phyloP scores from a whole-genome alignment of 2,797 vertebrate species.

The Leptoclinus maculatus region DNA sequence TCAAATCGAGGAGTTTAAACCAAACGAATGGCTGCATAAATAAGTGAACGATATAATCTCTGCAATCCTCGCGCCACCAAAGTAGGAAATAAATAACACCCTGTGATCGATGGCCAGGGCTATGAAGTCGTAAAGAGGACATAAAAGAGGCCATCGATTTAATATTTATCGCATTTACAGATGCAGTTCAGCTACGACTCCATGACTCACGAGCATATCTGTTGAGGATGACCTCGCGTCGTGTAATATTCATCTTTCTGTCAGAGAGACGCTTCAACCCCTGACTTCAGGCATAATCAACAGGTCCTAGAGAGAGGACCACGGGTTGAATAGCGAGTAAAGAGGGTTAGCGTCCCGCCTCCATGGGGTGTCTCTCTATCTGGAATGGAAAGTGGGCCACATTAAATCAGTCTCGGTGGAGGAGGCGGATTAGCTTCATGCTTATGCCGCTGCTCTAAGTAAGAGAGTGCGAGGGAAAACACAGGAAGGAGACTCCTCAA shows the following conservation, averaged over 20 bases:
- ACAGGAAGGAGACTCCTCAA: slow-evolving; percentile 74
- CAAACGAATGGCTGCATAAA: slow-evolving; percentile 50
- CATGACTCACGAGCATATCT: slow-evolving; percentile 48
- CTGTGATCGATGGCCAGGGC: slow-evolving; percentile 52
- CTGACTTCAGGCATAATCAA: slow-evolving; percentile 44
- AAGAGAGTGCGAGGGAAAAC: slow-evolving; percentile 66
- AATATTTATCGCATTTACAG: slow-evolving; percentile 65
- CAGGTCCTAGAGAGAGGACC: slow-evolving; percentile 38
- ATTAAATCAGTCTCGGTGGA: slow-evolving; percentile 66
- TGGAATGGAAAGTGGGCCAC: slow-evolving; percentile 67
- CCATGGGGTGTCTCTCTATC: slow-evolving; percentile 42
- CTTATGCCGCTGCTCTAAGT: slow-evolving; percentile 62
- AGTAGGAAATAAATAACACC: slow-evolving; percentile 42
- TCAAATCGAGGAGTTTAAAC: slow-evolving; percentile 46
- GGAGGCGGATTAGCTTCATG: slow-evolving; percentile 65
- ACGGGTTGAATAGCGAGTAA: slow-evolving; percentile 14
- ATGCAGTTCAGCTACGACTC: slow-evolving; percentile 42
- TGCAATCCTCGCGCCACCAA: slow-evolving; percentile 12
- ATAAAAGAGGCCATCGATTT: slow-evolving; percentile 59
- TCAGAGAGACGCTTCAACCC: slow-evolving; percentile 40
- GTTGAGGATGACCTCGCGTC: slow-evolving; percentile 53
- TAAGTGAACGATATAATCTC: slow-evolving; percentile 57
- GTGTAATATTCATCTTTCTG: slow-evolving; percentile 61
- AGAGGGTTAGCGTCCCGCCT: slow-evolving; percentile 40
- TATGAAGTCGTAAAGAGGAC: slow-evolving; percentile 52